A percentile compares a stretch with the other conserved stretches of the same genome.
Evolutionary conservation across 2,888 invertebrate species (phyloP).

Genomic region (Drosophila aldrichi): DNA sequence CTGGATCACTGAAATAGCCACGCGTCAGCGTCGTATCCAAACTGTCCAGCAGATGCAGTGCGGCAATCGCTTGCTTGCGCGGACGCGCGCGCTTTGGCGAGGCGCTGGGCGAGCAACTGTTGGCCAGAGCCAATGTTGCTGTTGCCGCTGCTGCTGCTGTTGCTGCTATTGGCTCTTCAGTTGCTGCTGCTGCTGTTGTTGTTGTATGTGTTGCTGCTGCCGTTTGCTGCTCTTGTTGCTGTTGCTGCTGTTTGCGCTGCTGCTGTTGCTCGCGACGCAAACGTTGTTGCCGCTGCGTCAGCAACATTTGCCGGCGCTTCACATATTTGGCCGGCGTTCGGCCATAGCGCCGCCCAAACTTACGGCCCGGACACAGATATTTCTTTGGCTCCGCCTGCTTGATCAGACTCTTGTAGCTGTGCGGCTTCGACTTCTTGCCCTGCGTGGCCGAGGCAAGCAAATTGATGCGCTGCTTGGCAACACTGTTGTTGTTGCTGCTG

Average conservation of each 20-base stretch:
- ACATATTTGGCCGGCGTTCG: slow-evolving; percentile 72
- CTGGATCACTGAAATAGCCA: slow-evolving; percentile 85
- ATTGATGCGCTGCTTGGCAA: slow-evolving; percentile 74
- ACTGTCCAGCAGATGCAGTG: slow-evolving; percentile 77
- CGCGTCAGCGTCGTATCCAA: slow-evolving; percentile 80
- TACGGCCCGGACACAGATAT: slow-evolving; percentile 83
- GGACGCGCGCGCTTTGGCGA: slow-evolving; percentile 77
- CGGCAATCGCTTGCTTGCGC: slow-evolving; percentile 66
- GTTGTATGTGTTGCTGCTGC: slow-evolving; percentile 35
- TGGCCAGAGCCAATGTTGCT: slow-evolving; percentile 14
- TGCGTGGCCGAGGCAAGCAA: slow-evolving; percentile 71
- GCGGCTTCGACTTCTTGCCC: slow-evolving; percentile 83
- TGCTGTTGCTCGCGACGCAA: slow-evolving; percentile 73
- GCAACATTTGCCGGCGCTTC: slow-evolving; percentile 81
- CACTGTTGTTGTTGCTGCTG: slow-evolving; percentile 8
- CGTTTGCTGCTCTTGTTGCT: slow-evolving; percentile 35
- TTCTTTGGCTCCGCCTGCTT: slow-evolving; percentile 85
- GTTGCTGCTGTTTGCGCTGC: slow-evolving; percentile 66
- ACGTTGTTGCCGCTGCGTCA: slow-evolving; percentile 82
- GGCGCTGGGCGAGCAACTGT: slow-evolving; percentile 54
- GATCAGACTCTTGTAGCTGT: slow-evolving; percentile 85
- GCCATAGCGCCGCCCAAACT: slow-evolving; percentile 80
- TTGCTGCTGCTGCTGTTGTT: slow-evolving; percentile 43
- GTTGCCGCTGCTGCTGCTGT: neutral
- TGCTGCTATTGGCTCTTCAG: slow-evolving; percentile 24